Conservation (phyloP, 2,888 invertebrate species). For the Dendrolimus pini region DNA sequence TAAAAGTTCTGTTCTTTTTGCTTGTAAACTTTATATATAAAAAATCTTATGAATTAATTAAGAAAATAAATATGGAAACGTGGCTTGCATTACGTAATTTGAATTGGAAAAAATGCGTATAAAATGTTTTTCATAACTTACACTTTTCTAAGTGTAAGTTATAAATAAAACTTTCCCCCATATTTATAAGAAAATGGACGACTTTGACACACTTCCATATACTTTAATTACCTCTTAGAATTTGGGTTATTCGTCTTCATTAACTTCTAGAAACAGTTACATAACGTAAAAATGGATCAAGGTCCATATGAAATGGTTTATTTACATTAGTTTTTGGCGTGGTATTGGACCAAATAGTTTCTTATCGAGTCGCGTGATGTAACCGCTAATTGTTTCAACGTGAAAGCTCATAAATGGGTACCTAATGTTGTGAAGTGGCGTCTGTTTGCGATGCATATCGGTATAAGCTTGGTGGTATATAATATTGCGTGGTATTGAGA, state of each 20-base stretch:
- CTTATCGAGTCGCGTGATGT: conserved; percentile 58
- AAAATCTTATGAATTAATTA: too few relatives aligned
- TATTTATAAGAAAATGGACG: conserved; percentile 8
- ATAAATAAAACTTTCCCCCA: too few relatives aligned
- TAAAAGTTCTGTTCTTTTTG: too few relatives aligned
- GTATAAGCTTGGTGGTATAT: conserved; percentile 31
- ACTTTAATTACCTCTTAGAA: conserved; percentile 15
- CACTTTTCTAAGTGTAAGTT: too few relatives aligned
- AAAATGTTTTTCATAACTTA: too few relatives aligned
- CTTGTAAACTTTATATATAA: too few relatives aligned
- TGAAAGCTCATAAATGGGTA: conserved; percentile 43
- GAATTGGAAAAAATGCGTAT: too few relatives aligned
- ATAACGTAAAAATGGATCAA: conserved; percentile 46
- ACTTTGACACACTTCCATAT: conserved; percentile 31
- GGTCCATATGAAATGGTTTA: conserved; percentile 42
- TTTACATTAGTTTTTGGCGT: conserved; percentile 52
- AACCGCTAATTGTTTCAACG: conserved; percentile 47
- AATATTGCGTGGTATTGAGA: conserved; percentile 66
- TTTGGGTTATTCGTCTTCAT: background rate
- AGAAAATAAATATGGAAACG: too few relatives aligned
- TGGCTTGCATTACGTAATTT: too few relatives aligned
- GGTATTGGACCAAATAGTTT: conserved; percentile 38
- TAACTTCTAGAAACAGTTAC: conserved; percentile 13
- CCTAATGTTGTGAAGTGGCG: conserved; percentile 41
- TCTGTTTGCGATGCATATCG: conserved; percentile 18